Evolutionary conservation across 2,888 invertebrate genomes (phyloP).

Genomic region (Mimumesa dahlbomi): DNA sequence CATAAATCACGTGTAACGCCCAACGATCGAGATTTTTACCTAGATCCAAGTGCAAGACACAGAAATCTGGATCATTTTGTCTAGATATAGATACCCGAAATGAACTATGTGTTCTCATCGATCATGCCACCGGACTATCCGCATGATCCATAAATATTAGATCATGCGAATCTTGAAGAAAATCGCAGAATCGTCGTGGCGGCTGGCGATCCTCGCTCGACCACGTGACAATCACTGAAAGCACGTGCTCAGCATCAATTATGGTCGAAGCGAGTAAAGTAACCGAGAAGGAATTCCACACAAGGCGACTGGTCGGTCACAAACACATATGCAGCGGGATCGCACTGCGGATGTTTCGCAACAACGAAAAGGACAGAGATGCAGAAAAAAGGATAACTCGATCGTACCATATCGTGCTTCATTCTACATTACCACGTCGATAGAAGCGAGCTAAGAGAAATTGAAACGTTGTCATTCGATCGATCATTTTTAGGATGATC

Average conservation of each 20-base stretch:
- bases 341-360: conserved; percentile 35
- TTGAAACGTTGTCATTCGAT: too few species aligned
- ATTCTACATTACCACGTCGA: not conserved
- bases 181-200: conserved; percentile 30
- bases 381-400: conserved; percentile 16
- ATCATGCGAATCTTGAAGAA: conserved; percentile 17
- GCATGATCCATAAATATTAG: not conserved
- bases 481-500: too few species aligned
- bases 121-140: too few species aligned
- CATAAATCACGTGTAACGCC: conserved; percentile 18
- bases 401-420: not conserved
- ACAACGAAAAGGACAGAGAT: conserved; percentile 9
- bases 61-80: too few species aligned
- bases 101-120: too few species aligned
- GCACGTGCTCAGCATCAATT: conserved; percentile 70
- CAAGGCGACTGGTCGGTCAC: conserved; percentile 20
- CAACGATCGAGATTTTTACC: too few species aligned
- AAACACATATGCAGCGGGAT: conserved; percentile 19
- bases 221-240: conserved; percentile 57
- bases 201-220: conserved; percentile 26
- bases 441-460: conserved; percentile 15
- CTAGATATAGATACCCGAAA: too few species aligned
- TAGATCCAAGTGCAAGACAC: too few species aligned
- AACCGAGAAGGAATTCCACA: conserved; percentile 60
- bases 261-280: conserved; percentile 53